These are phyloP conservation scores for Erythrocebus patas DNA, from an alignment of 2,113 vertebrate genomes.

Conservation along the genomic window DNA sequence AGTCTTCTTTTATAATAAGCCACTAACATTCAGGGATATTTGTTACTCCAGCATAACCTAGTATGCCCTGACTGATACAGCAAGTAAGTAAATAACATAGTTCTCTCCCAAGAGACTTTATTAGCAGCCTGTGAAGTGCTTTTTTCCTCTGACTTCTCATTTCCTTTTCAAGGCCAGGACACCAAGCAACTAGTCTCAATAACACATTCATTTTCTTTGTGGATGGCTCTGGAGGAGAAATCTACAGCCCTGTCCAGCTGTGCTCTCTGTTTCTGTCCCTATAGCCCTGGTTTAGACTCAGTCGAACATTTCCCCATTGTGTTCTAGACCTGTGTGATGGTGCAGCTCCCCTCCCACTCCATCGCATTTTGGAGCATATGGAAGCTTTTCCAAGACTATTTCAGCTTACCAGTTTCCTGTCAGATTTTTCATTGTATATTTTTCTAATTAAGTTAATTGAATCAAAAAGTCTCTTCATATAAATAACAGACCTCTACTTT, in stretches of 20 bases:
- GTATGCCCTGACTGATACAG: background rate
- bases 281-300: background rate
- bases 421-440: background rate
- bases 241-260: background rate
- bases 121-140: background rate
- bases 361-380: background rate
- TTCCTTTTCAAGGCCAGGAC: background rate
- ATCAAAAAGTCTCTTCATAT: background rate
- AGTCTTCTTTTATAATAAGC: background rate
- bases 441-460: slow-evolving; percentile 45
- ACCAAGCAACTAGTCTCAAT: background rate
- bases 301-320: background rate
- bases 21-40: background rate
- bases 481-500: background rate
- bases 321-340: background rate
- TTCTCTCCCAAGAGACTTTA: background rate
- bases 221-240: background rate
- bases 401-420: background rate
- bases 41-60: background rate
- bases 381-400: background rate
- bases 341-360: background rate
- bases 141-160: background rate
- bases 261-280: rapidly evolving
- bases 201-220: background rate
- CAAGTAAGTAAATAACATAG: background rate